Percentiles rank a stretch among this genome's conserved stretches.
Conservation (phyloP, 2,797 vertebrate genomes). For the Spinus pinus region DNA sequence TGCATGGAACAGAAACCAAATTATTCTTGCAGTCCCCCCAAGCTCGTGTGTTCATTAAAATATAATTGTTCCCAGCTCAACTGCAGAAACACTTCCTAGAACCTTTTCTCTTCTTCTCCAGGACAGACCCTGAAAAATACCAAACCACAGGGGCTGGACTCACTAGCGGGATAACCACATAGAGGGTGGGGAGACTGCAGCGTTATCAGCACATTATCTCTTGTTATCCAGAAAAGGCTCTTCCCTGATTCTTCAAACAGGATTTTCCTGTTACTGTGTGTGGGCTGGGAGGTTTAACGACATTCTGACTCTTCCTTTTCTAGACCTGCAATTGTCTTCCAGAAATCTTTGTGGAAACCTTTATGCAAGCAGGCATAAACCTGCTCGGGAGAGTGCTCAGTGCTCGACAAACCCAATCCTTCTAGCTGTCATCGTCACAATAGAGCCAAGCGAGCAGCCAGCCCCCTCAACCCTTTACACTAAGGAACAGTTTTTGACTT, state of each 20-base stretch:
- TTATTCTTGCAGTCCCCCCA: background rate
- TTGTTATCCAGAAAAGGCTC: background rate
- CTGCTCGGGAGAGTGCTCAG: background rate
- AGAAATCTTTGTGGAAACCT: background rate
- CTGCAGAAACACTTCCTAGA: background rate
- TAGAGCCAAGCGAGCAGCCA: fast-evolving
- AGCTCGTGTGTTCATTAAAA: background rate
- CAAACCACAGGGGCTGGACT: background rate
- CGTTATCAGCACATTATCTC: background rate
- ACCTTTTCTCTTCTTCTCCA: background rate
- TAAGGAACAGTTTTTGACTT: slow-evolving; percentile 1
- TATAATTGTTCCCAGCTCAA: background rate
- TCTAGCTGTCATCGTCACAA: background rate
- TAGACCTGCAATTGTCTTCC: background rate
- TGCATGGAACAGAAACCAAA: background rate
- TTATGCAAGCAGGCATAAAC: background rate
- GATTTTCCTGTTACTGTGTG: slow-evolving; percentile 57
- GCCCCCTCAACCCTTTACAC: background rate
- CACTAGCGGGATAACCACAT: fast-evolving
- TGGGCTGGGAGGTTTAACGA: slow-evolving; percentile 6
- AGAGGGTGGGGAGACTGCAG: background rate
- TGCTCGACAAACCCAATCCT: background rate
- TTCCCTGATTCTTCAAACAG: slow-evolving; percentile 30
- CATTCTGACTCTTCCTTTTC: slow-evolving; percentile 14
- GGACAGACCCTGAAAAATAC: background rate